A percentile compares a stretch with the other conserved stretches of the same genome.
These are phyloP conservation scores for Drosophila nr. perissopoda DNA, from an alignment of 2,888 invertebrate genomes.

Conservation along the genomic window DNA sequence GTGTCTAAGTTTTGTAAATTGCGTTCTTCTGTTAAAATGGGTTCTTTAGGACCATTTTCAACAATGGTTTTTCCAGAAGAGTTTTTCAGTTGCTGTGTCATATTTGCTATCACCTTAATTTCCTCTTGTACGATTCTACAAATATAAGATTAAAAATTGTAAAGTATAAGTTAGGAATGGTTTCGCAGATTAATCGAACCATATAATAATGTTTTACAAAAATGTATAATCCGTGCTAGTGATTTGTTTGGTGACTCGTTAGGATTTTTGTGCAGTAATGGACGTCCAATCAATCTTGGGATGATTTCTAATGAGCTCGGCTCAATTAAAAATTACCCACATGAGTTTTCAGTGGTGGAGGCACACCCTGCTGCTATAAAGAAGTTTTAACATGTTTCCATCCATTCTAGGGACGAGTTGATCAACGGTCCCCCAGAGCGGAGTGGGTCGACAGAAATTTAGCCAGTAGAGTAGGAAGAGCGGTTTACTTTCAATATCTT, in stretches of 20 bases:
- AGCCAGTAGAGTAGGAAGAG: too few relatives aligned
- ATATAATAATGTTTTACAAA: not conserved
- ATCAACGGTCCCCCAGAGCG: too few relatives aligned
- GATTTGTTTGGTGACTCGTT: not conserved
- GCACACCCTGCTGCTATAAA: too few relatives aligned
- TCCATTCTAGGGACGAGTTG: too few relatives aligned
- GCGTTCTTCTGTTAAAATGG: constrained; percentile 54
- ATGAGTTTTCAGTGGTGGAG: too few relatives aligned
- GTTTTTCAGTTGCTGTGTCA: constrained; percentile 90
- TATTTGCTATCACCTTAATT: constrained; percentile 89
- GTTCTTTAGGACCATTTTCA: constrained; percentile 12
- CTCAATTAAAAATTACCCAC: too few relatives aligned
- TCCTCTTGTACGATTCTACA: constrained; percentile 89
- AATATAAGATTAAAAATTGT: constrained; percentile 46
- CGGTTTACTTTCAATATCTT: too few relatives aligned
- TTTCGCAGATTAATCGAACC: not conserved
- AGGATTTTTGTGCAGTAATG: not conserved
- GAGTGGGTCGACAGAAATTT: too few relatives aligned
- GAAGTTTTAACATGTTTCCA: too few relatives aligned
- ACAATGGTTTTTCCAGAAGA: constrained; percentile 83
- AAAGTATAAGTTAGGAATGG: not conserved
- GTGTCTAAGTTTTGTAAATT: constrained; percentile 87
- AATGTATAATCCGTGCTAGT: not conserved
- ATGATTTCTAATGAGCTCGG: too few relatives aligned
- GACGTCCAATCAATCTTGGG: not conserved